These are phyloP conservation scores for Pipa parva DNA, from an alignment of 2,113 vertebrate species.

Conservation along the genomic window DNA sequence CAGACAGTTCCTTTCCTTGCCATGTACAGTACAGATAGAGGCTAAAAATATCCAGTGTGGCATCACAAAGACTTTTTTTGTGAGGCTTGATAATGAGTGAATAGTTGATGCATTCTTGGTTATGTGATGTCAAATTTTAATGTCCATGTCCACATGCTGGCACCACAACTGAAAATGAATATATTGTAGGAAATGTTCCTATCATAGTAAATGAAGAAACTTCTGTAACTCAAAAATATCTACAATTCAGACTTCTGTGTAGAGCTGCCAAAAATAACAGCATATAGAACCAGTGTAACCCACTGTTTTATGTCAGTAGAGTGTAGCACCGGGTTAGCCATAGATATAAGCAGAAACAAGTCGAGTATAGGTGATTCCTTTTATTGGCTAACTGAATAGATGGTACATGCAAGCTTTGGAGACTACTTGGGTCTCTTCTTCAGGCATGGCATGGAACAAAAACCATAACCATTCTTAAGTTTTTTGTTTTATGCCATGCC, in stretches of 20 bases:
- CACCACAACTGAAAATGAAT: constrained; percentile 2
- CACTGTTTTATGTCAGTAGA: too few species aligned
- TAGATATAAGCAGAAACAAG: too few species aligned
- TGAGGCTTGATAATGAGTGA: background rate
- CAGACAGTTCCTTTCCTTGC: background rate
- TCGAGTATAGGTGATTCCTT: too few species aligned
- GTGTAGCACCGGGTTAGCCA: too few species aligned
- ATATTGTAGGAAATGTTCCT: background rate
- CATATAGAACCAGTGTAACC: too few species aligned
- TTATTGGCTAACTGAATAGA: too few species aligned
- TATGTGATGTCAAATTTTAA: background rate
- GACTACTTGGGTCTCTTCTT: too few species aligned
- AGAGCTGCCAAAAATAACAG: background rate
- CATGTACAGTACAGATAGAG: background rate
- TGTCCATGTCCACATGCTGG: background rate
- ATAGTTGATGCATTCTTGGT: background rate
- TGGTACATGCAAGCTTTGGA: too few species aligned
- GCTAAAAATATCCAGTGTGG: background rate
- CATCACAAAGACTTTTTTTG: background rate
- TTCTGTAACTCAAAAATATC: constrained; percentile 1
- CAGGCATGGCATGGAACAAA: too few species aligned
- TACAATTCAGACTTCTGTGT: background rate
- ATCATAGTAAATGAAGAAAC: background rate
- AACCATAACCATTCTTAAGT: too few species aligned
- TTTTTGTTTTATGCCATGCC: too few species aligned